Percentiles rank a stretch among this genome's conserved stretches.
These are phyloP conservation scores for Coptodon bakossiorum DNA, from an alignment of 2,113 vertebrate species.

Conservation along the genomic window DNA sequence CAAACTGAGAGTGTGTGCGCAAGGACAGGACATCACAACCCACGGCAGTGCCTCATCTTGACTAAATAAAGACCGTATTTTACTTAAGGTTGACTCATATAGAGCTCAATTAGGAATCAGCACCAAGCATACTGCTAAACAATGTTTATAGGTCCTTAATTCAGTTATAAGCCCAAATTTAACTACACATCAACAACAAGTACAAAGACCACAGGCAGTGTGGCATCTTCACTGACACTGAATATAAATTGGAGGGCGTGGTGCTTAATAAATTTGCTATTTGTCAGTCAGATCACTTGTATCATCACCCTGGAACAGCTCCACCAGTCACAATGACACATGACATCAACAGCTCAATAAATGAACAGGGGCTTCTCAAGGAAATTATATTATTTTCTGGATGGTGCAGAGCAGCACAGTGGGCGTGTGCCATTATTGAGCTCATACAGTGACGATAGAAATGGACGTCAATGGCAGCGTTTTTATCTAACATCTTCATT, in stretches of 20 bases:
- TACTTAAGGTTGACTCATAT: background rate
- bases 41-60: background rate
- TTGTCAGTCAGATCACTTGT: background rate
- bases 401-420: background rate
- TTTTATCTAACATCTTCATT: background rate
- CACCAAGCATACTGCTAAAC: background rate
- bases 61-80: conserved; percentile 4
- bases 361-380: background rate
- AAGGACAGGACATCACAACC: conserved; percentile 48
- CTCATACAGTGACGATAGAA: background rate
- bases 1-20: background rate
- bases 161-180: background rate
- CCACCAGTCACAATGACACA: background rate
- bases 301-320: background rate
- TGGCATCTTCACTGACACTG: background rate
- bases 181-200: background rate
- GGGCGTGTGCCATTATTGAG: background rate
- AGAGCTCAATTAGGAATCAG: background rate
- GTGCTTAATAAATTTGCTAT: background rate
- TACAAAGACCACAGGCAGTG: background rate
- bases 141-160: background rate
- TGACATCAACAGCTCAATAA: background rate
- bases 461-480: background rate
- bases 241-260: background rate
- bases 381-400: background rate